Evolutionary conservation across 2,888 invertebrate genomes (phyloP), one percentile per base, ranked within the genome.

Genomic region (Calliphora vomitoria): DNA sequence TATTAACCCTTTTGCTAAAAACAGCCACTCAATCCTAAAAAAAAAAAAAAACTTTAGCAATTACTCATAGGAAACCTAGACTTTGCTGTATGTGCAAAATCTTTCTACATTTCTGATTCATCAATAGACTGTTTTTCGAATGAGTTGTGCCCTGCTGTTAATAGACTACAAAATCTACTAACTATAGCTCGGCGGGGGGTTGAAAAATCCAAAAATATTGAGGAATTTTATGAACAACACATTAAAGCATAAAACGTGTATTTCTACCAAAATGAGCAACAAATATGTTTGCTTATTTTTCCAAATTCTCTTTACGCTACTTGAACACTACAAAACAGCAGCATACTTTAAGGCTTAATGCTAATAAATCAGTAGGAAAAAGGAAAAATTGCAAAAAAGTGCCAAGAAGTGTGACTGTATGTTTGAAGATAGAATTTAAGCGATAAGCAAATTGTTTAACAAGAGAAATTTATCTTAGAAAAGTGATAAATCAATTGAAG

Each of bases 391-490:
- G 35, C 15, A 15, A 31, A 50, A 8, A 50, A 58, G 10, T 31
- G 20, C 13, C 10, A 58, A 58, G 58, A 13, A 58, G 25, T 25
- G 58, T 58, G 31, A 25, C 58, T 58, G n/a, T 50, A 5, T n/a
- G 15, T 58, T 25, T 58, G 0, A 38, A 35, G 35, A 62, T 62
- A 66, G 41, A 38, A 78, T 47, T 69, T 38, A 47, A 44, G 44
- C 20, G 58, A 79, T 79, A 79, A 79, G 60, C 47, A 79, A 79
- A 79, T 79, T 69, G 47, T 60, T 79, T 79, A 79, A 60, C 69
- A 58, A 69, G 66, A n/a, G 35, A 79, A 60, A 79, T 69, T 69
- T 69, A 47, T 69, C 41, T 20, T n/a, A 38, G 53, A 6, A 25
- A 15, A 50, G 18, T 25, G 15, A 31, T 31, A 50, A 44, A 69